Conservation (phyloP, 2,797 vertebrate species). For the Odontamblyopus lacepedii region DNA sequence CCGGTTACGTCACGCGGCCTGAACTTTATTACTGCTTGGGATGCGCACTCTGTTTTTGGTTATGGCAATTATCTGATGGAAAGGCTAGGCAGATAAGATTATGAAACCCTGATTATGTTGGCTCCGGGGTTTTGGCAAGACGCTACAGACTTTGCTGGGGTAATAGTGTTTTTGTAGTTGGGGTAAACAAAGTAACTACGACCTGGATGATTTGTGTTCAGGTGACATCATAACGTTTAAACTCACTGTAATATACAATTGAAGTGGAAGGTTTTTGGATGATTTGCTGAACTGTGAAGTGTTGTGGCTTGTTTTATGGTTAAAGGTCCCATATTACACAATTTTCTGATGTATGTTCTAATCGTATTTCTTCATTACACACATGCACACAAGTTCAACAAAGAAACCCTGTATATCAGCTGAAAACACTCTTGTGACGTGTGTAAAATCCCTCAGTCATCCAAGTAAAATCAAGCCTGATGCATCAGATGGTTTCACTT, state of each 20-base stretch:
- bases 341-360: too few relatives aligned
- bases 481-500: too few relatives aligned
- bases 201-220: not conserved
- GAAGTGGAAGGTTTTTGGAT: too few relatives aligned
- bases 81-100: not conserved
- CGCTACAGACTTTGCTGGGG: not conserved
- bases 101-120: not conserved
- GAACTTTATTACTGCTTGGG: conserved; percentile 1
- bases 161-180: not conserved
- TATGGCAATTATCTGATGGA: conserved; percentile 1
- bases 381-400: too few relatives aligned
- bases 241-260: too few relatives aligned
- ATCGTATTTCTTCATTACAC: too few relatives aligned
- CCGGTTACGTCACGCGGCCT: not conserved
- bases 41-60: not conserved
- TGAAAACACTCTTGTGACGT: too few relatives aligned
- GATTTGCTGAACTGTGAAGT: not conserved
- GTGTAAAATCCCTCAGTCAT: too few relatives aligned
- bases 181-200: conserved; percentile 3
- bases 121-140: not conserved
- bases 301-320: not conserved
- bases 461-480: too few relatives aligned
- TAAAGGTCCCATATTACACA: not conserved
- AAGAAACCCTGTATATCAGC: too few relatives aligned
- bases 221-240: too few relatives aligned